Base-by-base conservation (phyloP, 2,888 invertebrate genomes). In the Phorcus lineatus region DNA sequence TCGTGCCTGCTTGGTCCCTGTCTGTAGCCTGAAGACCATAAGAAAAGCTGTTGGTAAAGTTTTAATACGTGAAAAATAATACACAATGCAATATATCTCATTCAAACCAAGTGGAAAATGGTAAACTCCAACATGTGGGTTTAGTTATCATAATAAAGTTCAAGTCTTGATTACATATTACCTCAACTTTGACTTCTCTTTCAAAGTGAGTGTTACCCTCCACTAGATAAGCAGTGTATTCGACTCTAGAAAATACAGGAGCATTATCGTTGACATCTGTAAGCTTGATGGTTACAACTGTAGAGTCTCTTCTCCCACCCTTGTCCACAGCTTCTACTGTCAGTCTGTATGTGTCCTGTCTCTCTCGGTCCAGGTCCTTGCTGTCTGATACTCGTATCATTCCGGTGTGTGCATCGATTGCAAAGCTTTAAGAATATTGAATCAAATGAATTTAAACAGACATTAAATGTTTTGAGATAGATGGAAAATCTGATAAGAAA, bases 251-350 rank as follows among this genome's bases (percentile, higher is more conserved):
- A 79, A 92, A 91, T 24, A 83, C 79, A 11, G 92, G 92, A 1
- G 86, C 36, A 24, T 91, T 87, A 81, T 92, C 92, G 78, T 92
- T 92, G 16, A 86, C 84, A 79, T 92, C 92, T 11, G 77, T 80
- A 16, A 92, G 84, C 17, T 57, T 84, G 31, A 92, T 82, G 6
- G 84, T 85, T 17, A 92, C 85, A 70, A 88, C 88, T 17, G 86
- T 87, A 1, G 88, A 87, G 28, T 88, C 83, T 31, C 87, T 83
- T 19, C 89, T 85, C 0, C 96, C 96, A 0, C 97, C 97, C 0
- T 96, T 96, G 90, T 97, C 97, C 83, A 94, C 95, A 0, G 97
- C 97, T 83, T 96, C 96, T 79, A 96, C 94, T 0, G 96, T 96
- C 79, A 97, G 92, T 80, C 96, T 96, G 85, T 96, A 97, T 78